phyloP scores from a whole-genome alignment of 2,888 invertebrate species.

The Rotaria sp. region DNA sequence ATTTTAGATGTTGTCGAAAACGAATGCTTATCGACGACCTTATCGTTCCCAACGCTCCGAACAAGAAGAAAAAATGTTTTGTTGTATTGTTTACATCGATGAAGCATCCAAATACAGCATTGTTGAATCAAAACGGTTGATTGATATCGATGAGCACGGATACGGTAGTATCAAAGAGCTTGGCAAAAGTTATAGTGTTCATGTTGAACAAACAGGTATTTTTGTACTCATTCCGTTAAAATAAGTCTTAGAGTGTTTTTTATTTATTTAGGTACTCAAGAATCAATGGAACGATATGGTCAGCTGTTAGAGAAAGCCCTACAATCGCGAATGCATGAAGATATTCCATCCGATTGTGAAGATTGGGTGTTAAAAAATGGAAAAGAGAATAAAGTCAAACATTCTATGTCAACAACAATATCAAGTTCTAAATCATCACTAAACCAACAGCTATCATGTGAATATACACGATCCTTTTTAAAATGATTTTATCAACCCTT shows the following conservation, averaged over 20 bases:
- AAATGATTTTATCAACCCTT: not conserved
- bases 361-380: not conserved
- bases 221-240: not conserved
- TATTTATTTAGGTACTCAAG: not conserved
- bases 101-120: not conserved
- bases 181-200: not conserved
- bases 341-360: not conserved
- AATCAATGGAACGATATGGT: not conserved
- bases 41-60: not conserved
- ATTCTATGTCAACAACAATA: not conserved
- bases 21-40: not conserved
- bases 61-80: not conserved
- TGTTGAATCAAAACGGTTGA: not conserved
- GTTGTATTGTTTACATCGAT: not conserved
- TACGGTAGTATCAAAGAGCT: not conserved
- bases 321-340: not conserved
- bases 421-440: not conserved
- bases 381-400: not conserved
- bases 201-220: not conserved
- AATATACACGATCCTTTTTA: not conserved
- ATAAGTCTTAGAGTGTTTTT: not conserved
- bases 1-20: not conserved
- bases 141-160: not conserved
- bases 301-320: not conserved
- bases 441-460: not conserved